These are phyloP conservation scores for Rhodophaea formosa DNA, from an alignment of 2,888 invertebrate species.

Conservation along the genomic window DNA sequence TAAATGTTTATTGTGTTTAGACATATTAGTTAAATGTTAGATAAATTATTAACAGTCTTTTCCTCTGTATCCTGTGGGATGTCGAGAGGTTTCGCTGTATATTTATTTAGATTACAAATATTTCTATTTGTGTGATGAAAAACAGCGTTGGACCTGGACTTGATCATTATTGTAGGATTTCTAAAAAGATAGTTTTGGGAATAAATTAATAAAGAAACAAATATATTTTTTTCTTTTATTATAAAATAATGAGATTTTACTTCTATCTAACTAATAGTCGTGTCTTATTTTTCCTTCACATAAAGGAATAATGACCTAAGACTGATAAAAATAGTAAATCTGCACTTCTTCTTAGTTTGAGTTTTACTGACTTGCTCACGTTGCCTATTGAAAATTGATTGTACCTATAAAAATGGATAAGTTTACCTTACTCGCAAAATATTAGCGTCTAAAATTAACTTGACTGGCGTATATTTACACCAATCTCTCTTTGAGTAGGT, in stretches of 20 bases:
- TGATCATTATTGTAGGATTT: conserved; percentile 56
- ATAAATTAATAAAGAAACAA: conserved; percentile 71
- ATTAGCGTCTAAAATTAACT: not conserved
- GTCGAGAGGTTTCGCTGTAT: not conserved
- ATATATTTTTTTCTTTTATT: not conserved
- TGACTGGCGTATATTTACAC: not conserved
- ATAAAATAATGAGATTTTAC: too few species aligned
- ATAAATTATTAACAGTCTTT: conserved; percentile 16
- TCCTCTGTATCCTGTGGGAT: not conserved
- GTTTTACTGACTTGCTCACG: too few species aligned
- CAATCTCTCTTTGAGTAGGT: not conserved
- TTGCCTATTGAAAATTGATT: not conserved
- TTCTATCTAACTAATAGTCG: too few species aligned
- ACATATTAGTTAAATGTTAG: conserved; percentile 32
- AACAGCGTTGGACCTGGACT: conserved; percentile 65
- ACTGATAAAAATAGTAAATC: too few species aligned
- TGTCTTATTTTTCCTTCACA: too few species aligned
- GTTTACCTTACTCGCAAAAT: not conserved
- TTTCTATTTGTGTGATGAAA: conserved; percentile 39
- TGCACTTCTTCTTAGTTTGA: too few species aligned
- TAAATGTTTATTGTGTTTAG: conserved; percentile 38
- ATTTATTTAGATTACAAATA: conserved; percentile 12
- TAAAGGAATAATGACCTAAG: too few species aligned
- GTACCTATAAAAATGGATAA: not conserved
- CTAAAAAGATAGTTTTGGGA: conserved; percentile 65